phyloP scores from a whole-genome alignment of 2,888 invertebrate genomes.

The Coelogynopora nodosa region DNA sequence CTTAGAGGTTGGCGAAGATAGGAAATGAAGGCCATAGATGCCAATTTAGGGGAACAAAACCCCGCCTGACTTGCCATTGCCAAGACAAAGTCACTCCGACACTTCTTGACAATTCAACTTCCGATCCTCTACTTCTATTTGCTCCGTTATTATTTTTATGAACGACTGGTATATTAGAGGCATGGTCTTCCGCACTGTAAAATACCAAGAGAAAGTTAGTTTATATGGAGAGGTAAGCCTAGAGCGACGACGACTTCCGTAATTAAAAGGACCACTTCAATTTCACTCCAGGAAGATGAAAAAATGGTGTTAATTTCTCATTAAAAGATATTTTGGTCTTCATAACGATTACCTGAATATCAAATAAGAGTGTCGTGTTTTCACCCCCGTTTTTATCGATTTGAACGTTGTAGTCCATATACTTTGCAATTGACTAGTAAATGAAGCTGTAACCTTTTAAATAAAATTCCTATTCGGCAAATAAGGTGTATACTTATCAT shows the following conservation, averaged over 20 bases:
- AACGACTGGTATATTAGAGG: too few relatives aligned
- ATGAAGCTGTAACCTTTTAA: too few relatives aligned
- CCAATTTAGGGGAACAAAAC: conserved; percentile 7
- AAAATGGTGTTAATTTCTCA: neutral
- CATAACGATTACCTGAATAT: too few relatives aligned
- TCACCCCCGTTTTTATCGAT: too few relatives aligned
- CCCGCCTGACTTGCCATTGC: neutral
- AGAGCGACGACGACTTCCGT: neutral
- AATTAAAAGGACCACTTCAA: conserved; percentile 17
- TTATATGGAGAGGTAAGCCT: neutral
- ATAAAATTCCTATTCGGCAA: too few relatives aligned
- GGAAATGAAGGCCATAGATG: conserved; percentile 18
- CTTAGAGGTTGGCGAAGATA: neutral
- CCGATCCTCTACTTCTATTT: neutral
- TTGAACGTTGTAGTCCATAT: too few relatives aligned
- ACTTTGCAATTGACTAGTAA: too few relatives aligned
- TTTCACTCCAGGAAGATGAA: conserved; percentile 18
- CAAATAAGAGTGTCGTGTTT: too few relatives aligned
- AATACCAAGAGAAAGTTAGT: neutral
- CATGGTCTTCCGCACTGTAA: neutral
- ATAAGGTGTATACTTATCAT: too few relatives aligned
- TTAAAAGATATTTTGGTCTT: too few relatives aligned
- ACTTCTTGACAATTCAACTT: neutral
- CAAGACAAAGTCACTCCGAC: conserved; percentile 7
- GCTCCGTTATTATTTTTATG: neutral